Evolutionary conservation across 2,797 vertebrate genomes (phyloP).

Genomic region (Synanceia verrucosa): DNA sequence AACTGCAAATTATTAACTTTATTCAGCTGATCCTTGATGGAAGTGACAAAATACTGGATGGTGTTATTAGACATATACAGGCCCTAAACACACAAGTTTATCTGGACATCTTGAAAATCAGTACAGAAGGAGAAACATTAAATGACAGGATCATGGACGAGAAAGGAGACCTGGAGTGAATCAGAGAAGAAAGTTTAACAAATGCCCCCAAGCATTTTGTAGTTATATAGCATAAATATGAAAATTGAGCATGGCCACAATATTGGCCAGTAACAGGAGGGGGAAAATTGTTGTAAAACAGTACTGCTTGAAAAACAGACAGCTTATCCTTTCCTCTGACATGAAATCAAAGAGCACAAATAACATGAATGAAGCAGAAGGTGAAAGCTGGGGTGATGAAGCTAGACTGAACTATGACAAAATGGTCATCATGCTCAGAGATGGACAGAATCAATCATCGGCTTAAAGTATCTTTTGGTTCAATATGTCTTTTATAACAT

Average conservation of each 20-base stretch:
- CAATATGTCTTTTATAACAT: background rate
- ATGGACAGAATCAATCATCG: background rate
- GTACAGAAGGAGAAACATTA: conserved; percentile 1
- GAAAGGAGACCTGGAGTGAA: conserved; percentile 10
- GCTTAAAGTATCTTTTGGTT: background rate
- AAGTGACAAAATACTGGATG: conserved; percentile 22
- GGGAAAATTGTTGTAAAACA: background rate
- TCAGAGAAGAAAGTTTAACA: background rate
- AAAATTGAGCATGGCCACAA: background rate
- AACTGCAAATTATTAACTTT: conserved; percentile 6
- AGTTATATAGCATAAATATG: conserved; percentile 12
- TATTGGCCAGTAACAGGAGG: background rate
- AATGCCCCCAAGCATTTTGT: background rate
- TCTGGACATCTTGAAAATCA: background rate
- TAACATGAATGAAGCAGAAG: conserved; percentile 10
- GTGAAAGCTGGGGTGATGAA: conserved; percentile 25
- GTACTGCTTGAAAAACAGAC: background rate
- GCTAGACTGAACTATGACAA: conserved; percentile 14
- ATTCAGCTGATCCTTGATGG: conserved; percentile 1
- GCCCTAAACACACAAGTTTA: too few species aligned
- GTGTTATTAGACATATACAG: conserved; percentile 22
- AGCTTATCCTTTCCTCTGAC: conserved; percentile 8
- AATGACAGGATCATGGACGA: conserved; percentile 1
- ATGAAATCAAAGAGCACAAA: conserved; percentile 20
- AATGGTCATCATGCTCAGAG: background rate